Evolutionary conservation across 2,113 vertebrate genomes (phyloP), one percentile per base, ranked within the genome.

Genomic region (Tautogolabrus adspersus): DNA sequence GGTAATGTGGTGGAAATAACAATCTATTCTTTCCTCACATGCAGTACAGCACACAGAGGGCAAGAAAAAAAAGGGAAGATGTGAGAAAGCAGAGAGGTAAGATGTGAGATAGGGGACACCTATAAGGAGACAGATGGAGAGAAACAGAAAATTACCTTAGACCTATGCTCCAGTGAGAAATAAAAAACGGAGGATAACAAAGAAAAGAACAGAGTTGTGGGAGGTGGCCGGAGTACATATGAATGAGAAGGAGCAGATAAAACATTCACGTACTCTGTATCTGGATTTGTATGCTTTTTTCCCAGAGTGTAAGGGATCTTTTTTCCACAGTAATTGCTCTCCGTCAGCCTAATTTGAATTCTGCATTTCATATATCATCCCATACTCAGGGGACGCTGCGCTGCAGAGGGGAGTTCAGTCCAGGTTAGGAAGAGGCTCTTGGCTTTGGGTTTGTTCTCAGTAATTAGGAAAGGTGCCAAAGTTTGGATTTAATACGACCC

Each of bases 401-500:
- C 81, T 85, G 84, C 78, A 80, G 87, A 84, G 71, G 70, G 82
- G 59, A 77, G 89, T 93, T 94, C 86, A 92, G 79, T 59, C 72
- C 76, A 87, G 92, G 91, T 93, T 93, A 89, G 75, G 66, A 79
- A 81, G 72, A 82, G 68, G 81, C 73, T 88, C 80, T 89, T 88
- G 85, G 88, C 91, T 87, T 52, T 2, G 76, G 67, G 73, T 91
- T 77, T 86, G 87, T 91, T 92, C 88, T 91, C 84, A 79, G 88
- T 92, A 93, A 94, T 94, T 93, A 93, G 92, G 89, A 93, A 87
- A 87, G 89, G 91, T 91, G 91, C 88, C 92, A 92, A 88, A 88
- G 86, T 92, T 92, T 91, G 90, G 88, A 92, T 92, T 93, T 90
- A 93, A 93, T 93, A 91, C 52, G 56, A 85, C 91, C 87, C 87